Evolutionary conservation across 2,797 vertebrate genomes (phyloP).

Genomic region (Onychomys torridus): DNA sequence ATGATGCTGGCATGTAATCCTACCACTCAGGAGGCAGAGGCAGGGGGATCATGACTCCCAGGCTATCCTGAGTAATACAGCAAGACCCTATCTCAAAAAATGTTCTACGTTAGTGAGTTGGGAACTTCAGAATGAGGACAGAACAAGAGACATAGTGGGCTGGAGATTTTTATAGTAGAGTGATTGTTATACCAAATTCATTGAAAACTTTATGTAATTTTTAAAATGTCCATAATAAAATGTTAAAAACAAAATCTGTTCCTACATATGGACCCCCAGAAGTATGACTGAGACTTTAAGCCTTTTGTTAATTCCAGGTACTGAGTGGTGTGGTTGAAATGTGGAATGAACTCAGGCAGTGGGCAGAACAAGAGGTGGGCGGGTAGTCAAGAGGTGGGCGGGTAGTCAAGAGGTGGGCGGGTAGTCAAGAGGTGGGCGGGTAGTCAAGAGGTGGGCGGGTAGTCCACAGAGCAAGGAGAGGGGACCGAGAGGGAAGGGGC

Average conservation of each 20-base stretch:
- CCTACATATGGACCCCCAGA: constrained; percentile 57
- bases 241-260: constrained; percentile 71
- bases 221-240: constrained; percentile 54
- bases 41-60: neutral
- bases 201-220: constrained; percentile 59
- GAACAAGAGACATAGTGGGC: neutral
- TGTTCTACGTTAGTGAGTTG: neutral
- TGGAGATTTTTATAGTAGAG: constrained; percentile 48
- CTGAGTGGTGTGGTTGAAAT: neutral
- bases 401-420: neutral
- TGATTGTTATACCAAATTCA: constrained; percentile 10
- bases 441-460: neutral
- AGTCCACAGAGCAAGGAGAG: neutral
- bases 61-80: neutral
- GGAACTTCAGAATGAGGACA: neutral
- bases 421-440: neutral
- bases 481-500: neutral
- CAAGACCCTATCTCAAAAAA: neutral
- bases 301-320: neutral
- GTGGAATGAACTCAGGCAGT: neutral
- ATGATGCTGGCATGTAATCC: neutral
- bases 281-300: constrained; percentile 2
- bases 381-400: neutral
- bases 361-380: neutral
- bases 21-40: neutral